Percentiles rank a stretch among this genome's conserved stretches.
phyloP scores from a whole-genome alignment of 2,888 invertebrate genomes.

The Blera fallax region DNA sequence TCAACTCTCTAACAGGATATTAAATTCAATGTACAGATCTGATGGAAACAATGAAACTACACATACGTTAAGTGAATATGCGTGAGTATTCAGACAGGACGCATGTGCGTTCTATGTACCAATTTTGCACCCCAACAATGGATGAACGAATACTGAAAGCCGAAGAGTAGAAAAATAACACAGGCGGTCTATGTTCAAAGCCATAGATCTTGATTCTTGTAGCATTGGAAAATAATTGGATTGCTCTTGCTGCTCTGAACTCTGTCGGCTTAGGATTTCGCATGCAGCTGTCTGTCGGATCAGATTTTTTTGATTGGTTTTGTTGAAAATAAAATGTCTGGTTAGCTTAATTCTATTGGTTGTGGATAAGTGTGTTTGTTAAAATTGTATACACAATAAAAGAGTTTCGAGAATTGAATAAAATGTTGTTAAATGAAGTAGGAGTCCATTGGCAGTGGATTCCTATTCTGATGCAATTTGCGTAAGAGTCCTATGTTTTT shows the following conservation, averaged over 20 bases:
- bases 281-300: slow-evolving; percentile 36
- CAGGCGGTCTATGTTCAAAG: slow-evolving; percentile 17
- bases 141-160: slow-evolving; percentile 3
- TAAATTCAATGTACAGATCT: slow-evolving; percentile 19
- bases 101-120: slow-evolving; percentile 45
- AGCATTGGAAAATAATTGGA: slow-evolving; percentile 20
- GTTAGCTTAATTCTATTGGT: not conserved
- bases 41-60: not conserved
- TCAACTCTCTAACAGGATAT: slow-evolving; percentile 18
- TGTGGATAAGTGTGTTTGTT: not conserved
- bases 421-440: not conserved
- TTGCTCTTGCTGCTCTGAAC: not conserved
- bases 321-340: not conserved
- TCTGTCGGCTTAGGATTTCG: slow-evolving; percentile 3
- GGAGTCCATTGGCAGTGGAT: no score
- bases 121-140: slow-evolving; percentile 48
- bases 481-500: no score
- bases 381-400: not conserved
- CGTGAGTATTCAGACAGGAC: slow-evolving; percentile 28
- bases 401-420: not conserved
- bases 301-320: slow-evolving; percentile 24
- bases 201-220: slow-evolving; percentile 22
- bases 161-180: slow-evolving; percentile 14
- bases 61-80: not conserved
- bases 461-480: no score